phyloP scores from a whole-genome alignment of 2,113 vertebrate genomes.

The Paedocypris sp. region DNA sequence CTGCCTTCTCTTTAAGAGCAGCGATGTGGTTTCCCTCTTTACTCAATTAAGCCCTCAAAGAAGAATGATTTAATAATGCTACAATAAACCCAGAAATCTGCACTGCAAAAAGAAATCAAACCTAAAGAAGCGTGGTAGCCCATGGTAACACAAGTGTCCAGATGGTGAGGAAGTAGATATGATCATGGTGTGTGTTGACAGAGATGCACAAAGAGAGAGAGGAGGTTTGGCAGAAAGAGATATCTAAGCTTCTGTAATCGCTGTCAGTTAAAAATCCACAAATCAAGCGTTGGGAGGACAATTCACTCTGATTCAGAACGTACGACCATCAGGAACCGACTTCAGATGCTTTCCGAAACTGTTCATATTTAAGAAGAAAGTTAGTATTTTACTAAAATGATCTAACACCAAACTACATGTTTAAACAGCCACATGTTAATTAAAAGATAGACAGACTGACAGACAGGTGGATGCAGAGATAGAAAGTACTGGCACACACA shows the following conservation, averaged over 20 bases:
- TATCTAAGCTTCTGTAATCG: conserved; percentile 12
- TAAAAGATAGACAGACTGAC: too few relatives aligned
- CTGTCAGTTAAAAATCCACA: conserved; percentile 6
- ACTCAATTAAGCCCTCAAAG: background rate
- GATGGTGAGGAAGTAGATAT: conserved; percentile 5
- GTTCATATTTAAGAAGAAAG: too few relatives aligned
- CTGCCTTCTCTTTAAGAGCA: background rate
- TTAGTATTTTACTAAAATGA: too few relatives aligned
- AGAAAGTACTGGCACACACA: too few relatives aligned
- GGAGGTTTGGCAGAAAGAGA: background rate
- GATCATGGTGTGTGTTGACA: conserved; percentile 14
- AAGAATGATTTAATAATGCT: background rate
- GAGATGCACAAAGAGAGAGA: conserved; percentile 7
- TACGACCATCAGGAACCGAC: background rate
- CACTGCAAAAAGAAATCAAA: background rate
- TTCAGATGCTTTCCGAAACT: too few relatives aligned
- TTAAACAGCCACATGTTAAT: too few relatives aligned
- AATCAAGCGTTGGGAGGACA: background rate
- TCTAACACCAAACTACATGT: too few relatives aligned
- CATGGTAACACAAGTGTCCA: background rate
- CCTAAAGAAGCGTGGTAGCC: background rate
- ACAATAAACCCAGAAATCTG: background rate
- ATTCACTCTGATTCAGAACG: conserved; percentile 11
- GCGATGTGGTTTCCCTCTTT: background rate
- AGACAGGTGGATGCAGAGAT: too few relatives aligned